Base-by-base conservation (phyloP, 2,113 vertebrate species). In the Pteronura brasiliensis region DNA sequence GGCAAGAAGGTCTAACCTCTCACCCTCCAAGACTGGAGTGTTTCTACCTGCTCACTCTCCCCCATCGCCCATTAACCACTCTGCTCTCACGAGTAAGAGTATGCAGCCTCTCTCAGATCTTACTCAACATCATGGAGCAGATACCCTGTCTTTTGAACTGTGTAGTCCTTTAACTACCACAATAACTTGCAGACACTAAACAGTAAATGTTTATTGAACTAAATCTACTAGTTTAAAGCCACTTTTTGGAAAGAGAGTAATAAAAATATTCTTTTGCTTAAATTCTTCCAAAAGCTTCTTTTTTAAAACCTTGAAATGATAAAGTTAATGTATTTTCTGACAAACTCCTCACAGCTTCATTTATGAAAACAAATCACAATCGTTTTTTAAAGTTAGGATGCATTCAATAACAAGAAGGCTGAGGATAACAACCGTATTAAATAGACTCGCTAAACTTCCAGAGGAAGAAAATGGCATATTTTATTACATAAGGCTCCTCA, bases 201-300 rank as follows among this genome's bases (percentile, higher is more conserved):
- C 34, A 92, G 39, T 80, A 59, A 69, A 59, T n/a, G 65, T 55
- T 87, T 74, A 52, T 1, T 42, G 44, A 90, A 90, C 4, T 87
- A 74, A 93, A 93, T 63, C 42, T 71, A 65, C 29, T 88, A 82
- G 61, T 81, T 90, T 90, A 91, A 81, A 88, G 49, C 59, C 81
- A 91, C 59, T 88, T 85, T 65, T 29, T 21, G 55, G 34, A 42
- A 67, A 23, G 1, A 49, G 20, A 31, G 6, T 74, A 81, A 74
- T 65, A 88, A 92, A 93, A 77, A 29, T 36, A 59, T 84, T 84
- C 47, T 72, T 79, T 61, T 47, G 44, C 29, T 96, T 15, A 92
- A 95, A 88, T 65, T 88, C 65, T 94, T 65, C 71, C 31, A 87
- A 65, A 4, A 83, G 42, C 3, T 65, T 89, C 67, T 89, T 90